Percentiles rank a stretch among this genome's conserved stretches.
phyloP scores from a whole-genome alignment of 2,113 vertebrate species.

The Brevimyrus niger region DNA sequence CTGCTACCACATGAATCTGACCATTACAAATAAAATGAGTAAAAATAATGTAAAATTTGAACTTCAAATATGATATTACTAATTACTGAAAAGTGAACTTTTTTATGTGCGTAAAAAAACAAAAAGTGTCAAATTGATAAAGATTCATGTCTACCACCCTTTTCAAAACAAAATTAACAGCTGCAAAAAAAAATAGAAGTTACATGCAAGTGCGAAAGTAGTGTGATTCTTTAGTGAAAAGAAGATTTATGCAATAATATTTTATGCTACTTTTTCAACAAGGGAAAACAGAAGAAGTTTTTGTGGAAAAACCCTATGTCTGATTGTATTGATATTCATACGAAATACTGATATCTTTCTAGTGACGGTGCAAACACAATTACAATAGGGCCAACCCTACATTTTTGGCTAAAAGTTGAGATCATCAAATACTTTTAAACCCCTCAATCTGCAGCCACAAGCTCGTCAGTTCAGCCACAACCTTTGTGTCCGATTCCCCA shows the following conservation, averaged over 20 bases:
- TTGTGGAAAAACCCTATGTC: not conserved
- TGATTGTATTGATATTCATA: not conserved
- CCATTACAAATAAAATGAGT: not conserved
- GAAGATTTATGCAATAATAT: not conserved
- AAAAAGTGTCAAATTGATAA: not conserved
- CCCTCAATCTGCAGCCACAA: conserved; percentile 1
- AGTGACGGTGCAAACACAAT: not conserved
- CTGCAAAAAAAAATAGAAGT: not conserved
- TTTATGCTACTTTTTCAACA: not conserved
- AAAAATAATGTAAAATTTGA: not conserved
- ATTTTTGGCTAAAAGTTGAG: not conserved
- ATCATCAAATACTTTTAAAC: not conserved
- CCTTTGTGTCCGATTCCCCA: conserved; percentile 24
- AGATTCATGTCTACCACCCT: not conserved
- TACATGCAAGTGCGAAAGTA: not conserved
- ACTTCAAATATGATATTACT: not conserved
- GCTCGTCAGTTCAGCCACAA: conserved; percentile 10
- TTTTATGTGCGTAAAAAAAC: not conserved
- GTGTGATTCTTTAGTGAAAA: not conserved
- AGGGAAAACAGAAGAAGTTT: not conserved
- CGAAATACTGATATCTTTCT: not conserved
- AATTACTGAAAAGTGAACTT: not conserved
- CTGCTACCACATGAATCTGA: not conserved
- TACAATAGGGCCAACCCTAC: not conserved
- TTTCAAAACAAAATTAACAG: not conserved